Evolutionary conservation across 2,797 vertebrate species (phyloP).

Genomic region (Leptatherina wallacei): DNA sequence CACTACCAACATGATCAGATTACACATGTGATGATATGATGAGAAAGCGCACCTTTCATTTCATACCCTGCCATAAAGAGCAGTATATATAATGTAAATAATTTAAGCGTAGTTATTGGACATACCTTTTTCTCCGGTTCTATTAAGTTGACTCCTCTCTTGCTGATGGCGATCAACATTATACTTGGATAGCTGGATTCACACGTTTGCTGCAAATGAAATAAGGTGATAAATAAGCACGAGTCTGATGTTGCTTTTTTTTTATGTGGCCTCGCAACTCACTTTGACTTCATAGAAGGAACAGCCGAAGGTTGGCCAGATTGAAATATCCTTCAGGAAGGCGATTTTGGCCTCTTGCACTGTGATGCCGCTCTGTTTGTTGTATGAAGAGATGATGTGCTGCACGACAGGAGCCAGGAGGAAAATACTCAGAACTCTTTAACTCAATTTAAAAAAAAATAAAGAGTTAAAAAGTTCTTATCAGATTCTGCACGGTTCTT

Average conservation of each 20-base stretch:
- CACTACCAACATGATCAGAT: background rate
- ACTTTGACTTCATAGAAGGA: conserved; percentile 97
- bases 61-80: background rate
- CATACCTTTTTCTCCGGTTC: conserved; percentile 91
- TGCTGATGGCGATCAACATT: conserved; percentile 90
- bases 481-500: background rate
- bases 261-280: conserved; percentile 25
- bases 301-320: conserved; percentile 93
- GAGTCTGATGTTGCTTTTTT: background rate
- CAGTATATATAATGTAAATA: background rate
- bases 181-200: conserved; percentile 87
- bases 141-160: conserved; percentile 89
- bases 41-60: background rate
- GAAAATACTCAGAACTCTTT: background rate
- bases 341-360: conserved; percentile 90
- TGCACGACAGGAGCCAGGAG: conserved; percentile 55
- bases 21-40: background rate
- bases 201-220: conserved; percentile 89
- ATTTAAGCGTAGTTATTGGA: background rate
- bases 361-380: conserved; percentile 86
- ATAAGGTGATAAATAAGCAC: background rate
- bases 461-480: background rate
- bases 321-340: conserved; percentile 86
- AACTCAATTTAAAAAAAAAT: background rate
- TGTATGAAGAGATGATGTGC: conserved; percentile 87